phyloP scores from a whole-genome alignment of 2,888 invertebrate species.

The Penaeus monodon region DNA sequence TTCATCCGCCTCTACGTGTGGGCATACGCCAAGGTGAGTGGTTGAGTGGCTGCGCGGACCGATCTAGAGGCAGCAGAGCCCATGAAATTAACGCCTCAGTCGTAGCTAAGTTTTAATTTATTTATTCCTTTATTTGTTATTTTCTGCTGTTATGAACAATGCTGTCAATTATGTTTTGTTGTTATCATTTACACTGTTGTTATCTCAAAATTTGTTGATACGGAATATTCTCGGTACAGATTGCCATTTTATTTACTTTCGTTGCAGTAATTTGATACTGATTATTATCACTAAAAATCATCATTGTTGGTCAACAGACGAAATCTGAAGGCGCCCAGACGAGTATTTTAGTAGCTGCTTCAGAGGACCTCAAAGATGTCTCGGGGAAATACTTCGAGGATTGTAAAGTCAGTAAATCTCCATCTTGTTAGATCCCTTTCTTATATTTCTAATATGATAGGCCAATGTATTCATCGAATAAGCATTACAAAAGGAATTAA shows the following conservation, averaged over 20 bases:
- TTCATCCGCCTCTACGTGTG: conserved; percentile 33
- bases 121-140: not conserved
- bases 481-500: not conserved
- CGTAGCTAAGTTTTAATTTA: not conserved
- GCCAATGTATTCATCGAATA: not conserved
- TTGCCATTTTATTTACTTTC: too few relatives aligned
- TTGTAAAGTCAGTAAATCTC: conserved; percentile 23
- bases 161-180: too few relatives aligned
- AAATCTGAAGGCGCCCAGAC: conserved; percentile 35
- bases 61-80: too few relatives aligned
- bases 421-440: not conserved
- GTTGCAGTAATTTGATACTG: too few relatives aligned
- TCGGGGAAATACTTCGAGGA: conserved; percentile 28
- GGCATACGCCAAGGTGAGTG: conserved; percentile 21
- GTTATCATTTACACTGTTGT: too few relatives aligned
- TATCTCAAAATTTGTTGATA: too few relatives aligned
- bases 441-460: too few relatives aligned
- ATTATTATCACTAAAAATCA: not conserved
- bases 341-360: conserved; percentile 23
- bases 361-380: conserved; percentile 4
- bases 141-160: not conserved
- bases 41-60: too few relatives aligned
- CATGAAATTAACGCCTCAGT: not conserved
- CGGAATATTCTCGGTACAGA: too few relatives aligned
- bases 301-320: too few relatives aligned